Conservation (phyloP, 2,113 vertebrate genomes). For the Strigops habroptila region DNA sequence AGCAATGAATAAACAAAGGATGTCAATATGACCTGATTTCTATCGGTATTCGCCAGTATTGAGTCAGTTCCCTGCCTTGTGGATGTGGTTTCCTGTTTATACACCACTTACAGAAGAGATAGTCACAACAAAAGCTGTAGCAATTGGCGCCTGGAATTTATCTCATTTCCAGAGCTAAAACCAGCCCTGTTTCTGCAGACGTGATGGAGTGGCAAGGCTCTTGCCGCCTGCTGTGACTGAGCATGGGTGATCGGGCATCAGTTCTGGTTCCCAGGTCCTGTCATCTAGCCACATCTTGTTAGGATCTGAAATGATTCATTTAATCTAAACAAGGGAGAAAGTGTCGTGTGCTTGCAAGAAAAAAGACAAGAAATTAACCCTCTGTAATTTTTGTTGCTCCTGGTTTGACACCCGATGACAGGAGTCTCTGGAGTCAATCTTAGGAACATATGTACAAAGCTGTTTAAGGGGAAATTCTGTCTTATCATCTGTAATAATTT, state of each 20-base stretch:
- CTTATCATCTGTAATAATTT: neutral
- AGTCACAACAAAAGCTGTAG: neutral
- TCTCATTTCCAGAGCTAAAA: neutral
- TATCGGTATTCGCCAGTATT: neutral
- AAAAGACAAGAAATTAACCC: neutral
- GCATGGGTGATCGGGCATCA: neutral
- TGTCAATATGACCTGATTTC: slow-evolving; percentile 4
- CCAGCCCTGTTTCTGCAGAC: neutral
- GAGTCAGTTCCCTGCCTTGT: neutral
- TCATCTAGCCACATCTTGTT: neutral
- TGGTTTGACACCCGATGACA: neutral
- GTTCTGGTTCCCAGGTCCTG: neutral
- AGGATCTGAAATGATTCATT: neutral
- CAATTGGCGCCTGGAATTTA: neutral
- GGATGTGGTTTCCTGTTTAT: neutral
- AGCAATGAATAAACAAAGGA: slow-evolving; percentile 10
- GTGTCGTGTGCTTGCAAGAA: neutral
- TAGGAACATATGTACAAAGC: neutral
- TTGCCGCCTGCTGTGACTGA: neutral
- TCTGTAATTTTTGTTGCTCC: neutral
- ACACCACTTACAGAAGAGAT: neutral
- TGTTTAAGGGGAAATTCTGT: neutral
- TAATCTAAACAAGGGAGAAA: neutral
- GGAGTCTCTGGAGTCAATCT: neutral
- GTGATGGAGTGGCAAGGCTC: neutral